These are phyloP conservation scores for Fratercula arctica DNA, from an alignment of 2,797 vertebrate species.

Conservation along the genomic window DNA sequence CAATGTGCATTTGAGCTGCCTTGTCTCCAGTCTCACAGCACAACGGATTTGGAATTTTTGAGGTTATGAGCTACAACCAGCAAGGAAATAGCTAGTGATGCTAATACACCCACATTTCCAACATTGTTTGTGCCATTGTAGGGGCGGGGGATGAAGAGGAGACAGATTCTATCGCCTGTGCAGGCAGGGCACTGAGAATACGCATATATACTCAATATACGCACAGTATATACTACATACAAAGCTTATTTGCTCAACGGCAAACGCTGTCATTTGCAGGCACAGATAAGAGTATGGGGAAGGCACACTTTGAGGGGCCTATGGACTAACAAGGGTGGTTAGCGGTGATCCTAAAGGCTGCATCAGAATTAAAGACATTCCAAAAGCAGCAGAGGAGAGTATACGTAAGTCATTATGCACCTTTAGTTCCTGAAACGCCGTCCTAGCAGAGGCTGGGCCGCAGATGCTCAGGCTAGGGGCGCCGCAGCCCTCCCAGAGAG, in stretches of 20 bases:
- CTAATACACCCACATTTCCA: neutral
- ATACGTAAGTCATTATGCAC: neutral
- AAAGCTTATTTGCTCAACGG: neutral
- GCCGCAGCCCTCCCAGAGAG: neutral
- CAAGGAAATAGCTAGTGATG: neutral
- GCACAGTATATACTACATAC: too few relatives aligned
- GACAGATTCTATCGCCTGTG: neutral
- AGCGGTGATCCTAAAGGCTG: neutral
- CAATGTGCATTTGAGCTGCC: neutral
- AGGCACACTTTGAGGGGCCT: neutral
- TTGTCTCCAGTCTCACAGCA: neutral
- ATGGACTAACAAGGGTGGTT: neutral
- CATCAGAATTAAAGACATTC: neutral
- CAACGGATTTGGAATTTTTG: neutral
- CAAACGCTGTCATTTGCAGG: neutral
- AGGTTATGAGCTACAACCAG: neutral
- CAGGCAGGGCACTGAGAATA: neutral
- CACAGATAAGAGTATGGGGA: accelerated
- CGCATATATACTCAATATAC: too few relatives aligned
- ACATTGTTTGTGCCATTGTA: neutral
- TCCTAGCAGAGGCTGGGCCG: neutral
- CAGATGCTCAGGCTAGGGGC: neutral
- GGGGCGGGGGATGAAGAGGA: neutral
- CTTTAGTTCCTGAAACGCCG: neutral
- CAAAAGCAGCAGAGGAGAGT: neutral